These are phyloP conservation scores for Drosophila santomea DNA, from an alignment of 1,140 invertebrate genomes.

Conservation along the genomic window DNA sequence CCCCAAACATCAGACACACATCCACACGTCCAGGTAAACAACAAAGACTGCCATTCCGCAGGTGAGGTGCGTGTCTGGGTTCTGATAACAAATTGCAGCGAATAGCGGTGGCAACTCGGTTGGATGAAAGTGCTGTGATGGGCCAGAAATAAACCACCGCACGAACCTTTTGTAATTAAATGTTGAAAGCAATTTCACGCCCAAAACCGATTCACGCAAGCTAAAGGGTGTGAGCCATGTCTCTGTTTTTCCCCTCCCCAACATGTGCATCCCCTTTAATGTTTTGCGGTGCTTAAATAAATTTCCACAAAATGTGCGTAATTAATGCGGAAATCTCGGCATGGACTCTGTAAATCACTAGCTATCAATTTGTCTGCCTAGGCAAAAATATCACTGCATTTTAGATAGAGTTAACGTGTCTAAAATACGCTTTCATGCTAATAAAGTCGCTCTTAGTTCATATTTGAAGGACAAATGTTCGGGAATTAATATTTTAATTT, in stretches of 20 bases:
- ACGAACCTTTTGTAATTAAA: conserved; percentile 73
- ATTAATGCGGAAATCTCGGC: conserved; percentile 65
- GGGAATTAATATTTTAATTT: no score
- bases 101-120: conserved; percentile 6
- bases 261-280: conserved; percentile 10
- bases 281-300: conserved; percentile 60
- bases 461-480: no score
- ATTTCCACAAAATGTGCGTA: conserved; percentile 73
- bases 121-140: conserved; percentile 31
- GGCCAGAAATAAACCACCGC: conserved; percentile 52
- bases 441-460: background rate
- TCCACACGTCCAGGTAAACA: conserved; percentile 21
- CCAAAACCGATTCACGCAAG: conserved; percentile 33
- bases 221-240: conserved; percentile 7
- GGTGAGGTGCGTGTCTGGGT: conserved; percentile 44
- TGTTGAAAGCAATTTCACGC: conserved; percentile 59
- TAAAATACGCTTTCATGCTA: no score
- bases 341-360: conserved; percentile 54
- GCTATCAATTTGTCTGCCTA: conserved; percentile 27
- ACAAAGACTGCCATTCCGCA: conserved; percentile 34
- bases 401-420: background rate
- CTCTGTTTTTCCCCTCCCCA: background rate
- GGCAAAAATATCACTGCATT: background rate
- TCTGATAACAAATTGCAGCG: conserved; percentile 56
- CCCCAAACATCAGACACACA: conserved; percentile 9